A percentile compares a stretch with the other conserved stretches of the same genome.
Evolutionary conservation across 2,113 vertebrate genomes (phyloP).

Genomic region (Rhadina sibilatrix): DNA sequence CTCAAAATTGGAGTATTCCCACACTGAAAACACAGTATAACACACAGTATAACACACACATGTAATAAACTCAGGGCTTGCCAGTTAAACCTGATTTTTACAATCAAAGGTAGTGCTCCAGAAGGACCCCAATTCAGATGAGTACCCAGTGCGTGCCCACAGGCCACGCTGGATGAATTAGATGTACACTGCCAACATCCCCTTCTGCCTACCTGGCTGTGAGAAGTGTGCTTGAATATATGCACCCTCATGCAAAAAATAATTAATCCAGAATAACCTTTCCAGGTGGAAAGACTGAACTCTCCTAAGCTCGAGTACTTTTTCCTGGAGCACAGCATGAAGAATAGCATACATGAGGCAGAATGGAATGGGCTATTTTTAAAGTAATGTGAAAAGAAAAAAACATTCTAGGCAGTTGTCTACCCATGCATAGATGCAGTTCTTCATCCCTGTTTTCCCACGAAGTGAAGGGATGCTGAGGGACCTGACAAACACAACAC

Average conservation of each 20-base stretch:
- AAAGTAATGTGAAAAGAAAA: background rate
- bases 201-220: background rate
- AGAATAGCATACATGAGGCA: background rate
- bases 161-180: rapidly evolving
- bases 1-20: background rate
- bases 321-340: background rate
- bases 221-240: background rate
- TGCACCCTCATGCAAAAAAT: background rate
- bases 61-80: background rate
- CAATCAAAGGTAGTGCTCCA: background rate
- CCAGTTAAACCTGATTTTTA: background rate
- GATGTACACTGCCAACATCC: background rate
- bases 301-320: background rate
- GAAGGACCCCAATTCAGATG: background rate
- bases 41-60: too few species aligned
- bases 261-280: background rate
- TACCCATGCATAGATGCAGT: background rate
- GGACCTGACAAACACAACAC: background rate
- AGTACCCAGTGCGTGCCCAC: rapidly evolving
- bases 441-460: background rate
- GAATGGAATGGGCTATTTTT: background rate
- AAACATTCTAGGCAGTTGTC: background rate
- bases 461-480: background rate
- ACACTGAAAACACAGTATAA: background rate
- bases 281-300: background rate